A percentile compares a stretch with the other conserved stretches of the same genome.
Evolutionary conservation across 2,797 vertebrate species (phyloP).

Genomic region (Helarctos malayanus): DNA sequence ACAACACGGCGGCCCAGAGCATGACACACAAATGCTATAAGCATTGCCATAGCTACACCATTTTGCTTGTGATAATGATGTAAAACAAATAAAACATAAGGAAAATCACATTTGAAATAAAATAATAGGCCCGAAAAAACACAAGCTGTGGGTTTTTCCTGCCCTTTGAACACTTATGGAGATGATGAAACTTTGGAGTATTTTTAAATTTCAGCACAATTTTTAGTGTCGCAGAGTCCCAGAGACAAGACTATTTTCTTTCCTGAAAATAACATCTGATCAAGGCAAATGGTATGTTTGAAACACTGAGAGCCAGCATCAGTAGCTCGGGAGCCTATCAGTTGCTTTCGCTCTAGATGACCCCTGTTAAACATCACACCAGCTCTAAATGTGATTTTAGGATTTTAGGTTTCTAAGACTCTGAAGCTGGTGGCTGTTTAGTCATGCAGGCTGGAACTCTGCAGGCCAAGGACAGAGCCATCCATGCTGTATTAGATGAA

Average conservation of each 20-base stretch:
- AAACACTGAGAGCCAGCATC: not conserved
- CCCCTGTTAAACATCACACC: conserved; percentile 41
- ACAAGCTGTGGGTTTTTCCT: not conserved
- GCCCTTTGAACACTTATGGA: not conserved
- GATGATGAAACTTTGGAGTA: not conserved
- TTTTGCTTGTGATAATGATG: not conserved
- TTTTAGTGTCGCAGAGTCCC: not conserved
- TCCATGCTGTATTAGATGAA: not conserved
- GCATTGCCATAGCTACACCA: conserved; percentile 40
- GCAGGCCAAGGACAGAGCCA: not conserved
- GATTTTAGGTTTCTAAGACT: conserved; percentile 62
- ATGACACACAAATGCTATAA: not conserved
- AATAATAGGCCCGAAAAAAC: not conserved
- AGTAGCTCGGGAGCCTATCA: not conserved
- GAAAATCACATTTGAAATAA: conserved; percentile 54
- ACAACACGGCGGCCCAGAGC: not conserved
- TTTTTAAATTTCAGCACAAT: conserved; percentile 48
- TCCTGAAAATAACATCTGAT: conserved; percentile 72
- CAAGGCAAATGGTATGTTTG: conserved; percentile 14
- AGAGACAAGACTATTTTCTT: conserved; percentile 11
- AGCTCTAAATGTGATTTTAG: conserved; percentile 62
- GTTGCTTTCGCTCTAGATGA: conserved; percentile 59
- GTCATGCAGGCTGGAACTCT: not conserved
- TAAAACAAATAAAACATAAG: not conserved
- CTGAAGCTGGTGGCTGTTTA: not conserved